A percentile compares a stretch with the other conserved stretches of the same genome.
Conservation (phyloP, 2,797 vertebrate species). For the Galago senegalensis region DNA sequence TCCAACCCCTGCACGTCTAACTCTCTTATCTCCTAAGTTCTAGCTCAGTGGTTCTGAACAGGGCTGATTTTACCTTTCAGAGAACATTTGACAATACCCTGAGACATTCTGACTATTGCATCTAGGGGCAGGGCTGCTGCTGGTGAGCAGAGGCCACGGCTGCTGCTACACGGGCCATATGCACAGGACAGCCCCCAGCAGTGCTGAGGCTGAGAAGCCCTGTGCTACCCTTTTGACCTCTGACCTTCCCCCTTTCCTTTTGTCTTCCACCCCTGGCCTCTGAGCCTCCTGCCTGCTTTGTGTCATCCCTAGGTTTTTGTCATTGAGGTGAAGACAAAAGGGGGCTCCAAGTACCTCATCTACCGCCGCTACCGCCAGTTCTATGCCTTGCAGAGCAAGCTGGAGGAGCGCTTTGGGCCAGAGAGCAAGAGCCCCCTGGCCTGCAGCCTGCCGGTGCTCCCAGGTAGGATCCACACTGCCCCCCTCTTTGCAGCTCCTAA, state of each 20-base stretch:
- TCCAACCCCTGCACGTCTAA: background rate
- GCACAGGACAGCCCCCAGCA: background rate
- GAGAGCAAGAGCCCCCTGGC: slow-evolving; percentile 89
- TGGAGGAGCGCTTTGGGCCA: slow-evolving; percentile 93
- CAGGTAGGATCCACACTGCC: slow-evolving; percentile 89
- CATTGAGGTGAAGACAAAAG: slow-evolving; percentile 97
- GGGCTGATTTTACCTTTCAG: fast-evolving
- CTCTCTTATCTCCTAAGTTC: background rate
- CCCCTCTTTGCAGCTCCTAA: background rate
- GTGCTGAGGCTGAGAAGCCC: fast-evolving
- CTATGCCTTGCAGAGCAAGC: slow-evolving; percentile 92
- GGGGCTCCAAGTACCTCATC: slow-evolving; percentile 95
- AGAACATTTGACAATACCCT: background rate
- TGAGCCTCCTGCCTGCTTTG: background rate
- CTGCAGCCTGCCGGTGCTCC: slow-evolving; percentile 92
- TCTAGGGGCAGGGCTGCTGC: fast-evolving
- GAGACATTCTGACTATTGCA: background rate
- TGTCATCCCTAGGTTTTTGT: slow-evolving; percentile 92
- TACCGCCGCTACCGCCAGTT: slow-evolving; percentile 96
- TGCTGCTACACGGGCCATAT: fast-evolving
- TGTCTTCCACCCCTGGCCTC: background rate
- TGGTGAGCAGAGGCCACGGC: background rate
- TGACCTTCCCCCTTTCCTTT: background rate
- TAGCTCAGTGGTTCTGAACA: background rate
- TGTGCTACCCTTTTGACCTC: background rate